Evolutionary conservation across 1,140 invertebrate genomes (phyloP), one percentile per base, ranked within the genome.

Genomic region (Achatina immaculata): DNA sequence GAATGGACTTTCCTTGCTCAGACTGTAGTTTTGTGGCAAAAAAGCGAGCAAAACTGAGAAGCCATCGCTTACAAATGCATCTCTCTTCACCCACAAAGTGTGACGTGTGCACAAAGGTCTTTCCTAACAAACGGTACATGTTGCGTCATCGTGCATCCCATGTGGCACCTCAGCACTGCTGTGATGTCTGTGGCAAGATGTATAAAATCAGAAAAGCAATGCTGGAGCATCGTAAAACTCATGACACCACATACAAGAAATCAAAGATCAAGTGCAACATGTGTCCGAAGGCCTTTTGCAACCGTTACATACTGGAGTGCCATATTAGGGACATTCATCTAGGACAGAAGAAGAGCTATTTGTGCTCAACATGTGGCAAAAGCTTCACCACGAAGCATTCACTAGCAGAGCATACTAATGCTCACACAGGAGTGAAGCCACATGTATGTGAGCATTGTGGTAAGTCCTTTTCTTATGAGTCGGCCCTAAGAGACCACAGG

Each of bases 301-400:
- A 83, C 42, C 79, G 73, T n/a, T 84, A 84, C 36, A 81, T 83
- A 36, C 68, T 88, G 28, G 81, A 86, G 65, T 82, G 76, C 69
- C 88, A 90, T 75, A 72, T 83, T 3, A 85, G 83, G 68, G 82
- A 83, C 21, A 81, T 86, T 48, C 88, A 89, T 82, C 34, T 83
- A 40, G 87, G 86, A 0, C 78, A 82, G 42, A 87, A 85, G 76
- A 82, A 81, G 48, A 82, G 58, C 19, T 87, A 85, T 69, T 62
- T 90, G 7, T 90, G 89, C 69, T 78, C 84, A 24, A 79, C 78
- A 6, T 90, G 89, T 82, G 88, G 88, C 38, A 89, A 89, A 75
- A 86, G 84, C 34, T 89, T 88, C 81, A 85, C 87, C 14, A 85
- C 85, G 40, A 88, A 87, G 69, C 84, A 88, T 65, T 84, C 86